These are phyloP conservation scores for Sebastes elongatus DNA, from an alignment of 2,797 vertebrate species.

Conservation along the genomic window DNA sequence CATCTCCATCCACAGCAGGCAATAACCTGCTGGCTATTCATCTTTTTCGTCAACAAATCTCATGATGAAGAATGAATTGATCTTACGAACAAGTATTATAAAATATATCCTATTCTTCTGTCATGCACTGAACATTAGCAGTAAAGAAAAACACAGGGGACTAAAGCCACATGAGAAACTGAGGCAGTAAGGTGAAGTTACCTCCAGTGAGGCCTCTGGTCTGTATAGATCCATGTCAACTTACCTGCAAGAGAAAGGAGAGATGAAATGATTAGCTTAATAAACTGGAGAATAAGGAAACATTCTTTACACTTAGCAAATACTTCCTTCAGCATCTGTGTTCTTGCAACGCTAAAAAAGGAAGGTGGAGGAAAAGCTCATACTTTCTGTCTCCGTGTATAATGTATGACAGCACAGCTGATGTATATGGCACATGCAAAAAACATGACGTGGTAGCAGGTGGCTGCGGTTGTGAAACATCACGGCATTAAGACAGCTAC, in stretches of 20 bases:
- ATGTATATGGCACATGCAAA: neutral
- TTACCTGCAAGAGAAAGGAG: conserved; percentile 42
- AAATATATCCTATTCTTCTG: neutral
- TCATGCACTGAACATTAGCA: neutral
- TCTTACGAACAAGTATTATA: neutral
- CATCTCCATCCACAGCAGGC: neutral
- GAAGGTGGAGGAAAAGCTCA: neutral
- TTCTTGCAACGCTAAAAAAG: neutral
- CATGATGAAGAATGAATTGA: neutral
- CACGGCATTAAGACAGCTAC: neutral
- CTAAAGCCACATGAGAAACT: neutral
- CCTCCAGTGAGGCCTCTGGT: neutral
- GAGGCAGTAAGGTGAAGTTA: neutral
- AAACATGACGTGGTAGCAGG: conserved; percentile 9
- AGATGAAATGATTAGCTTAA: neutral
- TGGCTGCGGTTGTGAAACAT: conserved; percentile 22
- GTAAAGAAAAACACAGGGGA: neutral
- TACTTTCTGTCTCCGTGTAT: neutral
- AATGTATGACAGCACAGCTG: neutral
- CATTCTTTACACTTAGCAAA: too few species aligned
- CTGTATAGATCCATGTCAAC: neutral
- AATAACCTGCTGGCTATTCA: neutral
- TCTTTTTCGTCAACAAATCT: neutral
- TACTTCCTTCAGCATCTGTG: neutral
- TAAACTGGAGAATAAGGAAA: neutral